Evolutionary conservation across 2,113 vertebrate species (phyloP), one percentile per base, ranked within the genome.

Genomic region (Pionites leucogaster): DNA sequence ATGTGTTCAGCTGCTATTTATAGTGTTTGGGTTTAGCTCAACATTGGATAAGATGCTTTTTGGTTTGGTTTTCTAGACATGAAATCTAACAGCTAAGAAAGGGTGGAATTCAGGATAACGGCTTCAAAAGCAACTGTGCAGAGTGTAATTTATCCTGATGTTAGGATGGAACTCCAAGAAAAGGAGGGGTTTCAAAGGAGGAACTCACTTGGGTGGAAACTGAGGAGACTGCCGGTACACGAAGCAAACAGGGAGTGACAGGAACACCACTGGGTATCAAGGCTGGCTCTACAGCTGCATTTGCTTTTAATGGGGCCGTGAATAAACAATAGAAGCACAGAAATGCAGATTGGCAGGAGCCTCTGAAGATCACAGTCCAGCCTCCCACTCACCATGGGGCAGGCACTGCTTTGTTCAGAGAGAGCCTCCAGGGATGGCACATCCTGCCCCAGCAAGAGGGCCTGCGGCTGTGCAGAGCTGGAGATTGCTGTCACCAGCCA

Each of bases 191-290:
- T 83, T 64, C 15, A 19, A 68, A 55, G 74, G 31, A 84, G 42
- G 53, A 88, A 28, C 22, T 83, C 47, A 6, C 23, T 23, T 64
- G 49, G 4, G 6, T 91, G 60, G 49, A 83, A 90, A 65, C 19
- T 0, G 0, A 12, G 47, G 57, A 62, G 47, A 41, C 25, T 6
- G 10, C 37, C 83, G 59, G 29, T 60, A 57, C 3, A 22, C 23
- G 46, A 69, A 27, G 27, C 0, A 0, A 50, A 9, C 1, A 0
- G 41, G 55, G 52, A 33, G 5, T 9, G 67, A 47, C 62, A 64
- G 74, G 59, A 77, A 14, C n/a, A 71, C 63, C n/a, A 33, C 10
- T 15, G 24, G 35, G 9, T 68, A 53, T n/a, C 67, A 25, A 65
- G 47, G 27, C 23, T 88, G 57, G 39, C 29, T 85, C 86, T 69